Evolutionary conservation across 2,113 vertebrate genomes (phyloP), one percentile per base, ranked within the genome.

Genomic region (Brachyhypopomus gauderio): DNA sequence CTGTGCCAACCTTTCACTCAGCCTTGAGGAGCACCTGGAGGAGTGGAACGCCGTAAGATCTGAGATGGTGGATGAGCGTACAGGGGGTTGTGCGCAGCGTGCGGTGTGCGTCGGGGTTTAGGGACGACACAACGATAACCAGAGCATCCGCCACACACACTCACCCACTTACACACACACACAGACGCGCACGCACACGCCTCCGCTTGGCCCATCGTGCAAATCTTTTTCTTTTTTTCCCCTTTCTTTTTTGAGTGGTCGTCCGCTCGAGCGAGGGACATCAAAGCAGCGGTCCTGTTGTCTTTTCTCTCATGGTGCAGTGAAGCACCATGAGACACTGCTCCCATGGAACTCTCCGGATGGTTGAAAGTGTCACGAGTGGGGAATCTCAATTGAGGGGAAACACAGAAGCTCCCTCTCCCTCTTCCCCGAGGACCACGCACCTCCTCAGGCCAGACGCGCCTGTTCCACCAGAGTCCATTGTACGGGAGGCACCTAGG

Each of bases 191-290:
- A 72, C 41, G 34, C 83, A 60, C 55, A 74, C 30, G 78, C 62
- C 80, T 83, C 70, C 64, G 72, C 22, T 83, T 48, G 83, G 12
- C 64, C 66, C 75, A 16, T 67, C 76, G 19, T 73, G 71, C 85
- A 76, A 84, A 85, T 87, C 85, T 86, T 87, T 79, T 86, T 88
- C 87, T 75, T 86, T 85, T 85, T 86, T 87, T 89, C 7, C 38
- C 7, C 38, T 41, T 7, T 41, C 38, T 45, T 83, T 85, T 87
- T 92, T 3, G 87, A 91, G 91, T 90, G 91, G 90, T 90, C 87
- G 86, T 89, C 25, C 41, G 80, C 83, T 78, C 90, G 90, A 92
- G 90, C 89, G 86, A 90, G 85, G 83, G 76, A 93, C 92, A 92
- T 94, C 92, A 94, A 94, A 93, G 91, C 89, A 83, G 22, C 74